A percentile compares a stretch with the other conserved stretches of the same genome.
Conservation (phyloP, 2,797 vertebrate genomes). For the Epinephelus malabaricus region DNA sequence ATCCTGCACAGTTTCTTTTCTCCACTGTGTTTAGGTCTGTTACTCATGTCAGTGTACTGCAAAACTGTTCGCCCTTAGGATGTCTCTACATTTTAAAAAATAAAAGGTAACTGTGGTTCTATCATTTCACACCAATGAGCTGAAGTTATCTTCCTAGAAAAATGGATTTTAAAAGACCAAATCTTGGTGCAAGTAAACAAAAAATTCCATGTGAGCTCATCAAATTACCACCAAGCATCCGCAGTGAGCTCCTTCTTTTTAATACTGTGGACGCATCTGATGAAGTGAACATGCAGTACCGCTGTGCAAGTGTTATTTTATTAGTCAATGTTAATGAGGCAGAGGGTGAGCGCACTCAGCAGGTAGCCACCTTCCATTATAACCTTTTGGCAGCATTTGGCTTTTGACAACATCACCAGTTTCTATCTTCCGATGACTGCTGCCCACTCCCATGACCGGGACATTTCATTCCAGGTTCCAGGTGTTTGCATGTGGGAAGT, state of each 20-base stretch:
- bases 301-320: constrained; percentile 49
- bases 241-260: constrained; percentile 9
- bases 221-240: constrained; percentile 12
- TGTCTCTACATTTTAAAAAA: neutral
- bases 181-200: neutral
- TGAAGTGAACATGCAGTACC: constrained; percentile 43
- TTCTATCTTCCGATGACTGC: constrained; percentile 45
- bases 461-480: constrained; percentile 60
- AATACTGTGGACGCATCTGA: constrained; percentile 18
- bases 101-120: neutral
- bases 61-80: neutral
- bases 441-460: constrained; percentile 64
- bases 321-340: constrained; percentile 63
- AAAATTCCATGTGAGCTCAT: constrained; percentile 1
- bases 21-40: neutral
- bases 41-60: constrained; percentile 7
- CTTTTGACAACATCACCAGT: constrained; percentile 51
- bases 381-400: constrained; percentile 58
- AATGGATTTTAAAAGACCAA: neutral
- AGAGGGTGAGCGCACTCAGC: constrained; percentile 43
- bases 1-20: constrained; percentile 6
- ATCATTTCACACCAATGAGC: neutral
- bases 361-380: constrained; percentile 52
- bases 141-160: neutral
- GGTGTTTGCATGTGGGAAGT: constrained; percentile 80